Evolutionary conservation across 2,797 vertebrate genomes (phyloP).

Genomic region (Agapornis canus): DNA sequence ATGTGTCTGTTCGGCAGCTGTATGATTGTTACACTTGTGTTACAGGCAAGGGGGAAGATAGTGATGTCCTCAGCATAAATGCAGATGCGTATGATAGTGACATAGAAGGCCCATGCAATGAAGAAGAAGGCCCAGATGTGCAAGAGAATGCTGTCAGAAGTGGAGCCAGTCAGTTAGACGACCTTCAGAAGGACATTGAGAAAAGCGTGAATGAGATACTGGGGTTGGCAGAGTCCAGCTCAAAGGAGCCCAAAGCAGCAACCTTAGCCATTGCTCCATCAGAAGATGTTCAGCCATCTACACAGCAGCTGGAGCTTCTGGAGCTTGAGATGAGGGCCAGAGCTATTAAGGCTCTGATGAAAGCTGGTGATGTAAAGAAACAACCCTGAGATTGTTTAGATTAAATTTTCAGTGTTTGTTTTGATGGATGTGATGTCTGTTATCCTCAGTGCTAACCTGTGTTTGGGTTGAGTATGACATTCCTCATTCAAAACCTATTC

Average conservation of each 20-base stretch:
- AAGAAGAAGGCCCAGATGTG: slow-evolving; percentile 72
- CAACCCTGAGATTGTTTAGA: slow-evolving; percentile 44
- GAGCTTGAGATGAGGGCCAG: slow-evolving; percentile 97
- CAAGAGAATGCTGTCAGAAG: slow-evolving; percentile 53
- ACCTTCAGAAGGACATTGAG: slow-evolving; percentile 94
- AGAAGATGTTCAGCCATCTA: slow-evolving; percentile 84
- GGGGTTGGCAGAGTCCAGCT: slow-evolving; percentile 76
- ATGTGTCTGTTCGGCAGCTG: not conserved
- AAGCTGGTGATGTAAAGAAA: slow-evolving; percentile 89
- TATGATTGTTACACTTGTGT: slow-evolving; percentile 31
- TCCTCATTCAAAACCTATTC: slow-evolving; percentile 40
- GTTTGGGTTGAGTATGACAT: slow-evolving; percentile 44
- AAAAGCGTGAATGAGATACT: slow-evolving; percentile 95
- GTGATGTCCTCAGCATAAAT: slow-evolving; percentile 96
- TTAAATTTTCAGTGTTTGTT: slow-evolving; percentile 40
- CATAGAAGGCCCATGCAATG: slow-evolving; percentile 91
- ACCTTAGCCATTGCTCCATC: slow-evolving; percentile 55
- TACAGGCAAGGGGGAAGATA: slow-evolving; percentile 89
- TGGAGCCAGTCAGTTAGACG: slow-evolving; percentile 78
- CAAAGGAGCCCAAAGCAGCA: slow-evolving; percentile 65
- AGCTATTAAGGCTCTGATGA: slow-evolving; percentile 98
- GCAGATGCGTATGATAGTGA: slow-evolving; percentile 95
- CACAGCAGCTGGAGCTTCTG: slow-evolving; percentile 94
- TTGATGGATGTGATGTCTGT: slow-evolving; percentile 23
- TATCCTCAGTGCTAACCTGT: slow-evolving; percentile 48